Evolutionary conservation across 2,113 vertebrate genomes (phyloP).

Genomic region (Rhynchopsitta pachyrhyncha): DNA sequence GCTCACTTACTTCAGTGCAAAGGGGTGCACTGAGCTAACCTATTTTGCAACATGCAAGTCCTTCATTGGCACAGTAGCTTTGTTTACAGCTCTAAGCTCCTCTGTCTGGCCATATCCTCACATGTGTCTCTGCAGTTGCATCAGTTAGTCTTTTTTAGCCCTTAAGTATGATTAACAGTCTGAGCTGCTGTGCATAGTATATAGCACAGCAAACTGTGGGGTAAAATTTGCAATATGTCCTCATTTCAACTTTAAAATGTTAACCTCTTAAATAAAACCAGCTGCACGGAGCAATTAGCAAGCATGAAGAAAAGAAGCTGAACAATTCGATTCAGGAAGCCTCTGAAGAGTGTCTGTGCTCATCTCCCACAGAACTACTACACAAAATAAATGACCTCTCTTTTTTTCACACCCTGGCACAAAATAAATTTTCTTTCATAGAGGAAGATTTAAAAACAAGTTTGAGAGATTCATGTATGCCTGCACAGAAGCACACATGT

Average conservation of each 20-base stretch:
- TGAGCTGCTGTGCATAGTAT: neutral
- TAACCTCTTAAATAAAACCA: conserved; percentile 30
- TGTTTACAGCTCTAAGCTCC: neutral
- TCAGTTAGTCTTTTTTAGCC: neutral
- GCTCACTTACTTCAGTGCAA: neutral
- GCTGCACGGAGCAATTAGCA: neutral
- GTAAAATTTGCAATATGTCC: neutral
- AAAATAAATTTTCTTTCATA: neutral
- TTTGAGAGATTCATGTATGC: neutral
- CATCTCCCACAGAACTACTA: neutral
- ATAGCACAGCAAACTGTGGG: neutral
- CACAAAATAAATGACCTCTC: neutral
- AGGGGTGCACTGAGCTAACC: neutral
- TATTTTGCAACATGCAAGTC: neutral
- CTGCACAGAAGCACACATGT: neutral
- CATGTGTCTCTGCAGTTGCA: neutral
- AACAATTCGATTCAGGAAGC: neutral
- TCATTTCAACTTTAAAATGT: conserved; percentile 35
- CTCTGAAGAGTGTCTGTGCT: neutral
- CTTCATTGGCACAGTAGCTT: neutral
- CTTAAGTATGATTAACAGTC: conserved; percentile 2
- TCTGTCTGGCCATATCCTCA: neutral
- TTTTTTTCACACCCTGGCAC: neutral
- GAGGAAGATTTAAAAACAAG: neutral
- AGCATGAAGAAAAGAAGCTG: neutral